Percentiles rank a stretch among this genome's conserved stretches.
Conservation (phyloP, 2,113 vertebrate genomes). For the Tetraodon nigroviridis region DNA sequence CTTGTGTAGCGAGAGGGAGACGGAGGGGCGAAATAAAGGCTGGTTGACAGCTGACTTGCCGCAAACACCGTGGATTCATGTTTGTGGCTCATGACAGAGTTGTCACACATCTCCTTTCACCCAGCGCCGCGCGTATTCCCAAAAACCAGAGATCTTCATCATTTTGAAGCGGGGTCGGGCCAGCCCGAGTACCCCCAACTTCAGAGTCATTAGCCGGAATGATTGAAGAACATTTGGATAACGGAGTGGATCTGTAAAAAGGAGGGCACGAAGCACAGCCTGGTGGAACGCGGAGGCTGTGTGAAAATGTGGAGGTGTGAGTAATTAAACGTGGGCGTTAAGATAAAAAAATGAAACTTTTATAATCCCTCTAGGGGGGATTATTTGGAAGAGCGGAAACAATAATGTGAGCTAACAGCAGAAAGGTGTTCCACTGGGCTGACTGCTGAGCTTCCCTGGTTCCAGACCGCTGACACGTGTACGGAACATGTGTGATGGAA, state of each 20-base stretch:
- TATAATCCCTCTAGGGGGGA: constrained; percentile 40
- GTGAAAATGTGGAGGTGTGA: constrained; percentile 45
- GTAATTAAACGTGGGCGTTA: constrained; percentile 36
- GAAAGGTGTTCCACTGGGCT: constrained; percentile 12
- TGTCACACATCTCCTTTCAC: constrained; percentile 50
- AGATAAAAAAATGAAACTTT: constrained; percentile 40
- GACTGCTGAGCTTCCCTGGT: not conserved
- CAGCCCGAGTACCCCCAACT: constrained; percentile 34
- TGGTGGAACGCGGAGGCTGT: constrained; percentile 33
- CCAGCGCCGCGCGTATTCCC: constrained; percentile 5
- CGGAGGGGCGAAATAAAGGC: constrained; percentile 10
- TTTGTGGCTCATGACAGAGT: constrained; percentile 41
- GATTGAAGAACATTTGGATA: constrained; percentile 2
- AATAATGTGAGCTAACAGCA: constrained; percentile 33
- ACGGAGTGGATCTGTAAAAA: not conserved
- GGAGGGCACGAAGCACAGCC: not conserved
- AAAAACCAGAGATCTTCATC: constrained; percentile 19
- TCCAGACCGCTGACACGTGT: too few species aligned
- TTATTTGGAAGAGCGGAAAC: constrained; percentile 15
- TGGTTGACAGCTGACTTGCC: constrained; percentile 27
- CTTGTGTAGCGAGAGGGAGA: constrained; percentile 24
- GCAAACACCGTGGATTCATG: constrained; percentile 52
- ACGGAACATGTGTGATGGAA: too few species aligned
- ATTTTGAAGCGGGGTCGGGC: constrained; percentile 24
- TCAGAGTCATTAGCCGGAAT: constrained; percentile 4